Conservation (phyloP, 1,140 invertebrate genomes). For the Cydia pomonella region DNA sequence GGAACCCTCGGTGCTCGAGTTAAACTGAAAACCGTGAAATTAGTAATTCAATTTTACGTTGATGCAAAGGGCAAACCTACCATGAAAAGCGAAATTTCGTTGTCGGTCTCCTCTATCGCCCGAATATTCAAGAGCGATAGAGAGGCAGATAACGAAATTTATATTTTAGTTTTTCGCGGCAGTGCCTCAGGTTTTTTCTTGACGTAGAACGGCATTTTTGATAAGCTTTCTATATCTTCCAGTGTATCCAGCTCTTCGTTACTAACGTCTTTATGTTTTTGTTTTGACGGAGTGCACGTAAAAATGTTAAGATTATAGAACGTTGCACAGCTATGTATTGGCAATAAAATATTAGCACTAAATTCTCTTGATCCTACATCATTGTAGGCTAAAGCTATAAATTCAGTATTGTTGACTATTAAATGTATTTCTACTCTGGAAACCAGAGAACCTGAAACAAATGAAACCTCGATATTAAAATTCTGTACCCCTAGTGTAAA, state of each 20-base stretch:
- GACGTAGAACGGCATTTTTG: background rate
- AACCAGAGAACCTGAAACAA: slow-evolving; percentile 51
- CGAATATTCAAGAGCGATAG: too few species aligned
- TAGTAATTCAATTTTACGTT: too few species aligned
- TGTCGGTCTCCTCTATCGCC: too few species aligned
- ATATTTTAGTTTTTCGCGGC: too few species aligned
- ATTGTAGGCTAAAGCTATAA: slow-evolving; percentile 45
- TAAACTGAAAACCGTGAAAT: too few species aligned
- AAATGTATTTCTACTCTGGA: slow-evolving; percentile 57
- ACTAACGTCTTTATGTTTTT: background rate
- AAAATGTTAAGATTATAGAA: slow-evolving; percentile 55
- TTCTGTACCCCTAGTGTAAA: background rate
- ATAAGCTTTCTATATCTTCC: background rate
- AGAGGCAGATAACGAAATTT: too few species aligned
- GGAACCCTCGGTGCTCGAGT: too few species aligned
- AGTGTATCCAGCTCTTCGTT: background rate
- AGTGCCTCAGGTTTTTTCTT: background rate
- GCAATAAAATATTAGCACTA: slow-evolving; percentile 50
- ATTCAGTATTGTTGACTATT: slow-evolving; percentile 60
- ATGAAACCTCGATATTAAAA: slow-evolving; percentile 29
- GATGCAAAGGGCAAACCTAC: too few species aligned
- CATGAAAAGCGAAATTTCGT: too few species aligned
- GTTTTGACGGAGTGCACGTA: slow-evolving; percentile 36
- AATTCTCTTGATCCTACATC: slow-evolving; percentile 54
- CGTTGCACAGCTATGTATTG: slow-evolving; percentile 46